Evolutionary conservation across 2,888 invertebrate genomes (phyloP).

Genomic region (Strigamia transsilvanica): DNA sequence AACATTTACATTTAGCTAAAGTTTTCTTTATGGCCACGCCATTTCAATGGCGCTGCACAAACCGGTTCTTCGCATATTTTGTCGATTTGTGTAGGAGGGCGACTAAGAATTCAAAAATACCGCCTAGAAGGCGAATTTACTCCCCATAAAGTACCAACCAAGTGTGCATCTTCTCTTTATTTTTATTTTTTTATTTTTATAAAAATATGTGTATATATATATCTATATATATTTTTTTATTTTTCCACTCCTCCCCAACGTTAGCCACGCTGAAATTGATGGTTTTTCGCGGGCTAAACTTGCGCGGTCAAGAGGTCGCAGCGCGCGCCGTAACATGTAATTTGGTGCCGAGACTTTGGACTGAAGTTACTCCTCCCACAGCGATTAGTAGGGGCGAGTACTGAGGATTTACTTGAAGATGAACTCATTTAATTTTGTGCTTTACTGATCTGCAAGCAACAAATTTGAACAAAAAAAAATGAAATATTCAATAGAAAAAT

Average conservation of each 20-base stretch:
- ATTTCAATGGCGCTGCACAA: background rate
- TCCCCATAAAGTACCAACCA: background rate
- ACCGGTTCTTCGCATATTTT: background rate
- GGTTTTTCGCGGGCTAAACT: background rate
- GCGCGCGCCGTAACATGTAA: constrained; percentile 8
- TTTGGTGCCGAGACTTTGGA: constrained; percentile 2
- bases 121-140: background rate
- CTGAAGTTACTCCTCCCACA: constrained; percentile 3
- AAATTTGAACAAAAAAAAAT: background rate
- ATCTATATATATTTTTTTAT: background rate
- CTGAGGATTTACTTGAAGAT: background rate
- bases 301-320: constrained; percentile 1
- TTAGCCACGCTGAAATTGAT: background rate
- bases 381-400: constrained; percentile 8
- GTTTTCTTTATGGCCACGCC: background rate
- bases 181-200: too few species aligned
- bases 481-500: background rate
- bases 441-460: background rate
- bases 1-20: background rate
- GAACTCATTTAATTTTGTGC: constrained; percentile 3
- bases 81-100: background rate
- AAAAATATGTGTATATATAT: too few species aligned
- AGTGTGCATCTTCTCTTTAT: background rate
- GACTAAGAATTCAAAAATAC: constrained; percentile 2
- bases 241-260: background rate